Percentiles rank a stretch among this genome's conserved stretches.
Evolutionary conservation across 2,888 invertebrate species (phyloP).

Genomic region (Herminia tarsipennalis): DNA sequence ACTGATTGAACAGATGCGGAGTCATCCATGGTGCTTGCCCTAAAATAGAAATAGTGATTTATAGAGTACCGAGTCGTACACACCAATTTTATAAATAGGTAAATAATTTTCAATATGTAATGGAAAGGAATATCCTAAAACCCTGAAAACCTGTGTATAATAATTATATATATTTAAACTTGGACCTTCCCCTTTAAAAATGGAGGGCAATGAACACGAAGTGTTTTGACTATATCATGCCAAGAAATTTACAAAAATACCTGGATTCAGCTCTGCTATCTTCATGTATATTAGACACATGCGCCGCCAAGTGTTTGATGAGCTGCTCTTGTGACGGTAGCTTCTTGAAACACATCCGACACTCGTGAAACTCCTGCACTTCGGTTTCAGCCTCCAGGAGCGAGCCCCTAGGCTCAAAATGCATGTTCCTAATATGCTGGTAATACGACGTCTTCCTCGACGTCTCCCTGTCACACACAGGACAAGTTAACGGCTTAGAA

Average conservation of each 20-base stretch:
- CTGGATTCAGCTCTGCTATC: slow-evolving; percentile 55
- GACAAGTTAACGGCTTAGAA: slow-evolving; percentile 55
- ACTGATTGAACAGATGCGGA: slow-evolving; percentile 60
- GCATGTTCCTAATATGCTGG: slow-evolving; percentile 63
- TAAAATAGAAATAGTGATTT: too few relatives aligned
- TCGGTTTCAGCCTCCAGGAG: slow-evolving; percentile 16
- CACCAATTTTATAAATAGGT: too few relatives aligned
- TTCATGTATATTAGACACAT: slow-evolving; percentile 71
- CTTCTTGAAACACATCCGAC: slow-evolving; percentile 71
- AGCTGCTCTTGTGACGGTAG: slow-evolving; percentile 67
- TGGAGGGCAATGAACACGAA: too few relatives aligned
- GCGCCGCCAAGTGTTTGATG: slow-evolving; percentile 73
- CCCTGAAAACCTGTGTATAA: too few relatives aligned
- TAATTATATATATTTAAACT: too few relatives aligned
- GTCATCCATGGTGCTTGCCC: slow-evolving; percentile 64
- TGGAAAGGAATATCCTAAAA: too few relatives aligned
- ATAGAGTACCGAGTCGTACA: too few relatives aligned
- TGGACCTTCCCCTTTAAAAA: too few relatives aligned
- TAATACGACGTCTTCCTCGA: slow-evolving; percentile 59
- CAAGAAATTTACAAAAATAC: slow-evolving; percentile 40
- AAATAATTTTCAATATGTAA: too few relatives aligned
- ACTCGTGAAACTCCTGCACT: slow-evolving; percentile 48
- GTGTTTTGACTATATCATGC: not conserved
- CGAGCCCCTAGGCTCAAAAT: slow-evolving; percentile 54
- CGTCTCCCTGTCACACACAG: slow-evolving; percentile 61